These are phyloP conservation scores for Myioborus miniatus DNA, from an alignment of 2,797 vertebrate genomes.

Conservation along the genomic window DNA sequence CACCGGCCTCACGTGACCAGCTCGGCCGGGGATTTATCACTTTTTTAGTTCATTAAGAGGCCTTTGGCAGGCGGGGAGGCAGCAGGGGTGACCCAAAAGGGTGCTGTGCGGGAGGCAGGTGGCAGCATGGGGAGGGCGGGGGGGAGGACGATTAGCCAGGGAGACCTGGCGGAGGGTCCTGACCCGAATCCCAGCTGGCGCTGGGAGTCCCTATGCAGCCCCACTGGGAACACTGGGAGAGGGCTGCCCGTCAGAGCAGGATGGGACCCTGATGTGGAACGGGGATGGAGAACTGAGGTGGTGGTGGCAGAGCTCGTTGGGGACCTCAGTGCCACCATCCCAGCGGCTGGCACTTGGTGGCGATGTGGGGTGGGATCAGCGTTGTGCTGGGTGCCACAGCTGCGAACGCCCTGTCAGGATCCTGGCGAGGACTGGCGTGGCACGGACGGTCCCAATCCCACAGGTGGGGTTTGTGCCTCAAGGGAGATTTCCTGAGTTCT, in stretches of 20 bases:
- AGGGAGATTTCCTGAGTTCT: neutral
- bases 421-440: neutral
- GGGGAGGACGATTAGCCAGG: conserved; percentile 27
- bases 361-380: neutral
- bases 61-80: conserved; percentile 6
- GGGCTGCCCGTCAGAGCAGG: neutral
- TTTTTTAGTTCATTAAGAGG: conserved; percentile 64
- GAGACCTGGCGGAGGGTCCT: conserved; percentile 44
- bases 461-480: fast-evolving
- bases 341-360: neutral
- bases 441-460: fast-evolving
- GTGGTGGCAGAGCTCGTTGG: fast-evolving
- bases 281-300: fast-evolving
- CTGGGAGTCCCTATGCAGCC: neutral
- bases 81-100: conserved; percentile 50
- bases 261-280: fast-evolving
- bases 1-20: conserved; percentile 50
- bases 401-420: neutral
- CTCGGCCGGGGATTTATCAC: conserved; percentile 23
- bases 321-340: neutral
- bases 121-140: neutral
- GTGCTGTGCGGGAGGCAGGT: conserved; percentile 26
- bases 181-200: conserved; percentile 26
- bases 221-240: neutral
- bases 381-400: neutral